phyloP scores from a whole-genome alignment of 2,113 vertebrate genomes.

The Columba janthina region DNA sequence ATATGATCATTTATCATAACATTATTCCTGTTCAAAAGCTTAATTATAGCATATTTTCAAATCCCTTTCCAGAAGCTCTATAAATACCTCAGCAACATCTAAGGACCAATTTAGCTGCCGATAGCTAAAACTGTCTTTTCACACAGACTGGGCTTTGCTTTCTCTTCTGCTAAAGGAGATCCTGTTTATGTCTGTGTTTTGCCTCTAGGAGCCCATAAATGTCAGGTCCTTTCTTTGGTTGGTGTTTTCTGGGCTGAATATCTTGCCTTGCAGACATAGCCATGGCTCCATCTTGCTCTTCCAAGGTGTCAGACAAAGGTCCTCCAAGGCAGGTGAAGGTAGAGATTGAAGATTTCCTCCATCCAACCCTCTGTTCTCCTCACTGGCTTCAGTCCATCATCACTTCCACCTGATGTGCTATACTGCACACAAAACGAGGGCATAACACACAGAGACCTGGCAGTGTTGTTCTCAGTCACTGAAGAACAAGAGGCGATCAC shows the following conservation, averaged over 20 bases:
- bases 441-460: neutral
- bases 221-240: neutral
- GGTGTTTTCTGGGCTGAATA: neutral
- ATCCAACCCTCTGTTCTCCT: neutral
- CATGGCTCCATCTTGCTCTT: neutral
- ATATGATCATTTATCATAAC: slow-evolving; percentile 53
- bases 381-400: neutral
- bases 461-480: neutral
- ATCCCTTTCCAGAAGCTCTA: slow-evolving; percentile 27
- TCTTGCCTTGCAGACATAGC: neutral
- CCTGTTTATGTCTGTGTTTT: neutral
- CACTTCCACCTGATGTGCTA: neutral
- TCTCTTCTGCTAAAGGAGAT: neutral
- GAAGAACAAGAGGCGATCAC: neutral
- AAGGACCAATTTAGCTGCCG: slow-evolving; percentile 4
- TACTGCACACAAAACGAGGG: rapidly evolving
- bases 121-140: slow-evolving; percentile 6
- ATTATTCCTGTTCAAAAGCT: slow-evolving; percentile 45
- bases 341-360: neutral
- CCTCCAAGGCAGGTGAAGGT: neutral
- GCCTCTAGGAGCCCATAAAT: neutral
- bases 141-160: neutral
- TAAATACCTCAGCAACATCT: slow-evolving; percentile 28
- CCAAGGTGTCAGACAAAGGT: neutral
- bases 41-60: slow-evolving; percentile 52